Conservation (phyloP, 2,888 invertebrate genomes). For the Thysanoteuthis rhombus region DNA sequence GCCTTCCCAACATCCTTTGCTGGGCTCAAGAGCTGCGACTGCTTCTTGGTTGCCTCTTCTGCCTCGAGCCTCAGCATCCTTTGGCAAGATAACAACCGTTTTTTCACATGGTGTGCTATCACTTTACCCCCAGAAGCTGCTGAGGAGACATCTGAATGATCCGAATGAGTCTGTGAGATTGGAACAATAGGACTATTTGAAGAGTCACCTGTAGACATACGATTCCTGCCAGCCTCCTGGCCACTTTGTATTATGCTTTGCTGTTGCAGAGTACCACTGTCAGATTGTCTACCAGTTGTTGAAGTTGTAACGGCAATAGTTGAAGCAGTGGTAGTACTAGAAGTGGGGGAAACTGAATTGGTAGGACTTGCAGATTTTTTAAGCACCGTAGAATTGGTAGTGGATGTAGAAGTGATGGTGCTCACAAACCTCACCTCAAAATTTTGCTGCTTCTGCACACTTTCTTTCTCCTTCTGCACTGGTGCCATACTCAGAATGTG, state of each 20-base stretch:
- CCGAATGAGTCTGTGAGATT: background rate
- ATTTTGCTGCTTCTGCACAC: background rate
- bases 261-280: background rate
- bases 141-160: background rate
- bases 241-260: background rate
- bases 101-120: constrained; percentile 20
- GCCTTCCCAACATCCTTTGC: background rate
- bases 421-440: background rate
- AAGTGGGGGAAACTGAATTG: background rate
- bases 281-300: background rate
- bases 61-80: background rate
- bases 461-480: background rate
- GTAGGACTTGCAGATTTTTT: background rate
- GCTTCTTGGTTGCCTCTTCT: background rate
- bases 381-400: background rate
- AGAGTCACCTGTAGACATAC: background rate
- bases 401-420: background rate
- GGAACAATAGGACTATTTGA: background rate
- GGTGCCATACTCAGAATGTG: background rate
- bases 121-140: background rate
- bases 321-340: background rate
- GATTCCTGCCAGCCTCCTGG: background rate
- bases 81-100: constrained; percentile 19
- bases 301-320: background rate
- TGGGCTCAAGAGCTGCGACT: background rate